Evolutionary conservation across 2,113 vertebrate genomes (phyloP), one percentile per base, ranked within the genome.

Genomic region (Pipa parva): DNA sequence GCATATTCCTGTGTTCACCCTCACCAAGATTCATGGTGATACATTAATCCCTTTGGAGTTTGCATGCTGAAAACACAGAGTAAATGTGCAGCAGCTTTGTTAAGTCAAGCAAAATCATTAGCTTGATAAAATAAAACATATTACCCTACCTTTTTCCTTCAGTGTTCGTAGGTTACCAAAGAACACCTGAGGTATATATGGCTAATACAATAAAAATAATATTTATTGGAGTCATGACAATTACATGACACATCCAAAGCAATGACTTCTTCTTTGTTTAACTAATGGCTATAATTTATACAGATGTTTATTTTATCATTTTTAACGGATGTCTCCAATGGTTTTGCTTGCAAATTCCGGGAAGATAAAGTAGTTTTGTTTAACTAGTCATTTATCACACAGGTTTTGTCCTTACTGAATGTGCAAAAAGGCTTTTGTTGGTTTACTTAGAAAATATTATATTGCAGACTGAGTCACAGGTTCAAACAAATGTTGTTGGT

Each of bases 1-100:
- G 73, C 80, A 74, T 50, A 66, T 65, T 12, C 42, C 11, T 28
- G 72, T 70, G 59, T 68, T 59, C 39, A 63, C 57, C 51, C 42
- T 72, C 81, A 72, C 73, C 75, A 75, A 75, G 18, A 22, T 70
- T 80, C 75, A 31, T 12, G 59, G 68, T 76, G 72, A 75, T 63
- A 66, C 78, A 81, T 75, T 71, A 77, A 73, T 37, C 71, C 63
- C 75, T 69, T 28, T 17, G 62, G 77, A 36, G 36, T 66, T 69
- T 75, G 25, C 51, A 66, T 76, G 55, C 71, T 80, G 79, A 10
- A 12, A 72, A 74, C 61, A 59, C 72, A 68, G 51, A 59, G 65
- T 68, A 51, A 68, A 68, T 68, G 46, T 51, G 39, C 56, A 28
- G 59, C 46, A 54, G 52, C 21, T 70, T 61, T 25, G 58, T 69